A percentile compares a stretch with the other conserved stretches of the same genome.
These are phyloP conservation scores for Tragopan temminckii DNA, from an alignment of 2,797 vertebrate species.

Conservation along the genomic window DNA sequence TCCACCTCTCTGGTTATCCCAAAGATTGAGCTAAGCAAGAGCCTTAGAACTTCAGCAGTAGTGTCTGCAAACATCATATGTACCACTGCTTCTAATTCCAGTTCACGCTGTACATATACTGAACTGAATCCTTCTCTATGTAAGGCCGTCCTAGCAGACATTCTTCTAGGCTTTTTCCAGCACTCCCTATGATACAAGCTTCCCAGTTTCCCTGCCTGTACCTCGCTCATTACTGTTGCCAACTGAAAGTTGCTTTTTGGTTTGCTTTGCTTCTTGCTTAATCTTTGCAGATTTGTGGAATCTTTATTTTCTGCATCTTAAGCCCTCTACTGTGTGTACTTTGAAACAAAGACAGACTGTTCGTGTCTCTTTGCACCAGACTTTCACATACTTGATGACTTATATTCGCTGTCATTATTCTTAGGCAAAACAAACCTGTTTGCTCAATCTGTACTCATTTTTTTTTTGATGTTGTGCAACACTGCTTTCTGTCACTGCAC, in stretches of 20 bases:
- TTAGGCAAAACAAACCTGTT: slow-evolving; percentile 15
- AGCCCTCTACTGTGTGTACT: not conserved
- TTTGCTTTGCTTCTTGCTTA: not conserved
- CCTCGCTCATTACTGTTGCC: not conserved
- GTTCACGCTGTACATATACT: not conserved
- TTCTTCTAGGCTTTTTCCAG: not conserved
- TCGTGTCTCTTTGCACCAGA: not conserved
- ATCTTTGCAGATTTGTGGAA: not conserved
- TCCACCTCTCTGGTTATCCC: not conserved
- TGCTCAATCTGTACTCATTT: not conserved
- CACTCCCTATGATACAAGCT: not conserved
- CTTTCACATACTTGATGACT: not conserved
- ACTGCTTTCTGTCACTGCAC: not conserved
- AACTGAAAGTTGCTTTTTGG: not conserved
- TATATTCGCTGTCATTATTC: not conserved
- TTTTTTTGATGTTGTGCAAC: not conserved
- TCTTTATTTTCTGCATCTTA: not conserved
- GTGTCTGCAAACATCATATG: not conserved
- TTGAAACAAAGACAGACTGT: not conserved
- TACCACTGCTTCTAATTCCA: not conserved
- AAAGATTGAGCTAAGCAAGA: not conserved
- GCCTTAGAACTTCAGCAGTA: not conserved
- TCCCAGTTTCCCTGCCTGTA: not conserved
- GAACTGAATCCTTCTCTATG: not conserved
- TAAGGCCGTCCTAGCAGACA: not conserved